Evolutionary conservation across 2,888 invertebrate genomes (phyloP).

Genomic region (Chorisops tibialis): DNA sequence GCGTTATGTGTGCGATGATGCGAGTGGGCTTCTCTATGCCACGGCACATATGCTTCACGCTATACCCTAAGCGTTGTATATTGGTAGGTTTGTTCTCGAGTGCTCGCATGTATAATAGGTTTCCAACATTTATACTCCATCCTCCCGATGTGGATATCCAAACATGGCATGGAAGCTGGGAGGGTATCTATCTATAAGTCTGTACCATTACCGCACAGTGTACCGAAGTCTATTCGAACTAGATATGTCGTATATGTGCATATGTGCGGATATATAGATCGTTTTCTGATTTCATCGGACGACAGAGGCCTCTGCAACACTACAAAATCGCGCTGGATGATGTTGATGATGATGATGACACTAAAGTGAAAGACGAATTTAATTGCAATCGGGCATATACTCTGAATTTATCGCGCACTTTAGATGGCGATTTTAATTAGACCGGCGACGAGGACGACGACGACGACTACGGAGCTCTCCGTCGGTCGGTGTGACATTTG

Average conservation of each 20-base stretch:
- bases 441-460: too few species aligned
- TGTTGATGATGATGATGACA: conserved; percentile 21
- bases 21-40: too few species aligned
- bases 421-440: conserved; percentile 27
- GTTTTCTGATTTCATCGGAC: conserved; percentile 8
- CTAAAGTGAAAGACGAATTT: conserved; percentile 27
- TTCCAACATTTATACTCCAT: background rate
- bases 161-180: conserved; percentile 11
- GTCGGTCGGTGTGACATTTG: conserved; percentile 17
- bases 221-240: background rate
- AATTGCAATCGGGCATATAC: conserved; percentile 25
- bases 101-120: too few species aligned
- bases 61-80: too few species aligned
- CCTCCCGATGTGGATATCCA: conserved; percentile 7
- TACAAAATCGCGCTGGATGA: conserved; percentile 22
- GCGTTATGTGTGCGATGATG: too few species aligned
- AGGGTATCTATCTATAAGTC: conserved; percentile 14
- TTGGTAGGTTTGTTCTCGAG: too few species aligned
- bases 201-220: background rate
- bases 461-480: too few species aligned
- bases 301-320: conserved; percentile 13
- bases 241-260: conserved; percentile 4
- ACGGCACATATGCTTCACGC: too few species aligned
- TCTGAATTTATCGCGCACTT: conserved; percentile 26
- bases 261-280: conserved; percentile 4